Evolutionary conservation across 30 jellyfish, hydroid and myxozoan genomes (phyloP), one percentile per base, ranked within the genome.

Genomic region (Morbakka virulenta): DNA sequence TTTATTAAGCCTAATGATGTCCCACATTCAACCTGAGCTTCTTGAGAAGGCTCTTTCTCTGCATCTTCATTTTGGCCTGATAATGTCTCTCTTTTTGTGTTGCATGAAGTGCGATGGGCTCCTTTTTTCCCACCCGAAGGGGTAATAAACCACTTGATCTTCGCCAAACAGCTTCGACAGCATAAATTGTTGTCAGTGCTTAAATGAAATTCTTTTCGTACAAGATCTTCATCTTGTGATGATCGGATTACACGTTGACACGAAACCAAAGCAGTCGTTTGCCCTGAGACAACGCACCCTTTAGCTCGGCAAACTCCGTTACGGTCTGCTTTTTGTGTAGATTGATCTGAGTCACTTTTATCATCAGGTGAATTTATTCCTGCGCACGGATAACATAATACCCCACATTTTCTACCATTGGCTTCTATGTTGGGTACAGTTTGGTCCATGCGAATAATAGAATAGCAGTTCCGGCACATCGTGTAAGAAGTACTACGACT

Each of bases 131-230:
- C n/a, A n/a, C n/a, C n/a, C n/a, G n/a, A n/a, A n/a, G n/a, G 90
- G 26, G 82, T 84, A 4, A 85, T 86, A 75, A 69, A 76, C 87
- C 86, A 65, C 36, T 85, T 85, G 29, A 85, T 77, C 27, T 80
- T 50, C 33, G 89, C 83, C 41, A 79, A 77, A 57, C 95, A 85
- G 28, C 85, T 67, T 53, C 85, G 64, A 32, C 95, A 85, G 61
- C 95, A 85, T 41, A 65, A 69, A 47, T 85, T 84, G 17, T 27
- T 52, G 22, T 77, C 79, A 68, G 67, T 80, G 4, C 52, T 81
- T 12, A 85, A 69, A 35, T 70, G 82, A 77, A 74, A 85, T 52
- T 85, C 84, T 28, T 41, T 63, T 63, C 85, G 51, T 77, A 85
- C 27, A 41, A 57, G 51, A 64, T 69, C 77, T 64, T 85, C 87